These are phyloP conservation scores for Conchocele bisecta DNA, from an alignment of 2,888 invertebrate genomes.

Conservation along the genomic window DNA sequence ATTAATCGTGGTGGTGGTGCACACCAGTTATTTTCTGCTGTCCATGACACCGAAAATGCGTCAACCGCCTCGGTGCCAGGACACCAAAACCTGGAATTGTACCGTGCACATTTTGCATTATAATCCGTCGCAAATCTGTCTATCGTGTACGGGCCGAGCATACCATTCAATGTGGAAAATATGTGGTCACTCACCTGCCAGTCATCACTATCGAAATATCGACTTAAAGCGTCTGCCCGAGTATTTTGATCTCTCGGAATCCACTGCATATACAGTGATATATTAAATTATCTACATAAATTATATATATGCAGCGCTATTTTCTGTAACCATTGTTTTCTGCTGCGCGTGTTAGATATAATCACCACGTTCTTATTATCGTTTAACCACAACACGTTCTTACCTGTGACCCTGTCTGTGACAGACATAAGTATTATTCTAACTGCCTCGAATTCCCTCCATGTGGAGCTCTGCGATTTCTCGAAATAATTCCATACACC, in stretches of 20 bases:
- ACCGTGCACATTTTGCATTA: not conserved
- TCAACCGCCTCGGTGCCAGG: not conserved
- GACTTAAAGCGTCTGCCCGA: not conserved
- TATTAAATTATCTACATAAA: not conserved
- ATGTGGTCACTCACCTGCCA: not conserved
- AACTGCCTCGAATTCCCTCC: slow-evolving; percentile 27
- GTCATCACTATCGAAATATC: slow-evolving; percentile 5
- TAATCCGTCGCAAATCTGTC: not conserved
- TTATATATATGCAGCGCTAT: not conserved
- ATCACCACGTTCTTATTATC: slow-evolving; percentile 13
- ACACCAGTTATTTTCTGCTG: not conserved
- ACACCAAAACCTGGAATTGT: slow-evolving; percentile 5
- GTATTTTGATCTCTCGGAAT: slow-evolving; percentile 1
- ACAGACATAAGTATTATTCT: not conserved
- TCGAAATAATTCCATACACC: slow-evolving; percentile 9
- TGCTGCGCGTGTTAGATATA: not conserved
- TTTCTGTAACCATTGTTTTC: not conserved
- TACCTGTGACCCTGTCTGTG: slow-evolving; percentile 2
- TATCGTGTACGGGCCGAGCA: not conserved
- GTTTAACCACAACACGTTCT: not conserved
- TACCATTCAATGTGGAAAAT: not conserved
- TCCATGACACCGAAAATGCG: not conserved
- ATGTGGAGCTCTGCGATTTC: not conserved
- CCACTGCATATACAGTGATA: not conserved
- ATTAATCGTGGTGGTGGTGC: slow-evolving; percentile 8